Base-by-base conservation (phyloP, 1,140 invertebrate species). In the Watersipora subatra region DNA sequence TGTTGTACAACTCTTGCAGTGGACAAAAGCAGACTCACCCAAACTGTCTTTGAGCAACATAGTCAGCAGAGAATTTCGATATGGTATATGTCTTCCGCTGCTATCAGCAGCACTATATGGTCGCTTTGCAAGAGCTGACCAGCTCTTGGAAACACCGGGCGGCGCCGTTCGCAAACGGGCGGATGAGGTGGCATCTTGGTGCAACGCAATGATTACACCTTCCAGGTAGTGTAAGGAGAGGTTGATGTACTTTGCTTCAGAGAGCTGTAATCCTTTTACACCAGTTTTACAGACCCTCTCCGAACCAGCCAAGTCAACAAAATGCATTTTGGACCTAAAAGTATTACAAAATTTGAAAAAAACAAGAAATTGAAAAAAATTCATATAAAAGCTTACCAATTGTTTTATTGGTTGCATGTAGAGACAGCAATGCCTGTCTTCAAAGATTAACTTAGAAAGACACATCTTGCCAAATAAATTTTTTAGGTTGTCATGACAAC, bases 221-320 rank as follows among this genome's bases (percentile, higher is more conserved):
- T 86, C 84, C 66, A 86, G 68, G 75, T 84, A 85, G 78, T 86
- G 84, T 24, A 86, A 73, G 57, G 84, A 85, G 65, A 85, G 74
- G 72, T 86, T 86, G 64, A 86, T 86, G 68, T 83, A 79, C 67
- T 83, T 82, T 1, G 83, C 83, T 75, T 86, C 84, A 17, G 74
- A 81, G 55, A 85, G 73, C 57, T 81, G 76, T 63, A 78, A 75
- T 34, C 84, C 84, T 26, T 73, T 75, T 15, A 71, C 70, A 20
- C 72, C 69, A 20, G 70, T 72, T 61, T 74, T 73, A 55, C 62
- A 63, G n/a, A 74, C 73, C 59, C 73, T 67, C 59, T 74, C 72
- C 55, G 72, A 73, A 82, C 84, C 84, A 56, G 84, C 84, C 19
- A 86, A 75, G 73, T 85, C 85, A 2, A 86, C 84, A 17, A 85